These are phyloP conservation scores for Orchesella flavescens DNA, from an alignment of 2,888 invertebrate genomes.

Conservation along the genomic window DNA sequence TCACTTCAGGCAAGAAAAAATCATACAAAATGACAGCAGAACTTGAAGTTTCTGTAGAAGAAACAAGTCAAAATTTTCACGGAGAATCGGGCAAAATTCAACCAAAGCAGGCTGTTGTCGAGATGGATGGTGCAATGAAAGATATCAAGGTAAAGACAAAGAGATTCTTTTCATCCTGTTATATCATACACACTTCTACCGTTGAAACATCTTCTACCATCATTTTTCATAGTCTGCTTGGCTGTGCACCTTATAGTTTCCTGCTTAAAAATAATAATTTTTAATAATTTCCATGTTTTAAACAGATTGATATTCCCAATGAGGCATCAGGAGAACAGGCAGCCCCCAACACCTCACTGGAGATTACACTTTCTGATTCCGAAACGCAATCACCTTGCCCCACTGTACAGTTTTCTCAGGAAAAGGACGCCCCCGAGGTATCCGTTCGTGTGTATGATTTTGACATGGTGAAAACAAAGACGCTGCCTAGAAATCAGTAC, in stretches of 20 bases:
- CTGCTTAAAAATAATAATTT: no score
- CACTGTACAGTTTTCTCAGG: constrained; percentile 29
- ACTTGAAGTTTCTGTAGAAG: background rate
- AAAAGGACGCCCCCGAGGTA: constrained; percentile 47
- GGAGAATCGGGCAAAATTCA: background rate
- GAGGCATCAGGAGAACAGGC: background rate
- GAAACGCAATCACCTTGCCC: background rate
- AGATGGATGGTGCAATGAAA: background rate
- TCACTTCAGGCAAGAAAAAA: background rate
- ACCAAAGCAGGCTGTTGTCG: background rate
- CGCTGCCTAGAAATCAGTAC: constrained; percentile 26
- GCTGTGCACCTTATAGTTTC: no score
- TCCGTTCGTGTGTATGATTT: constrained; percentile 47
- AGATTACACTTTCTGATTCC: no score
- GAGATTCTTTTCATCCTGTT: background rate
- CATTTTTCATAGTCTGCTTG: no score
- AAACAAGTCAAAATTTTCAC: background rate
- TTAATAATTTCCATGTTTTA: no score
- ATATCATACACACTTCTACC: background rate
- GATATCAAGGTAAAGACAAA: background rate
- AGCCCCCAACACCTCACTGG: background rate
- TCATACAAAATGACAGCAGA: background rate
- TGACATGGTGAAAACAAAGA: constrained; percentile 46
- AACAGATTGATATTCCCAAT: constrained; percentile 1
- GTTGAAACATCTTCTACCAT: no score